phyloP scores from a whole-genome alignment of 2,888 invertebrate genomes.

The Sicus ferrugineus region DNA sequence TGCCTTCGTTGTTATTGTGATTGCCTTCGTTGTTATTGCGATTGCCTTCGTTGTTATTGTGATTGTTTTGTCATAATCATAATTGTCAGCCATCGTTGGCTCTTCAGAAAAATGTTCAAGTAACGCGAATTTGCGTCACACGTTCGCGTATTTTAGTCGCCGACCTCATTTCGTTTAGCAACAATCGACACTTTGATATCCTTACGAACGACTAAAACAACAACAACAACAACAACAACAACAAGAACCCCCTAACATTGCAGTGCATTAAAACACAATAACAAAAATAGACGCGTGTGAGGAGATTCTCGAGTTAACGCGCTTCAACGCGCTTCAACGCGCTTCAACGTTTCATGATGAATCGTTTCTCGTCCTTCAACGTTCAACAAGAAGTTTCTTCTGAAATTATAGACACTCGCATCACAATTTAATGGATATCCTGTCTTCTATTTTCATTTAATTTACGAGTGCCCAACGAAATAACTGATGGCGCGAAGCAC shows the following conservation, averaged over 20 bases:
- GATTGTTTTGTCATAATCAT: background rate
- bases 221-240: background rate
- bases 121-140: background rate
- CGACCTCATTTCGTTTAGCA: constrained; percentile 15
- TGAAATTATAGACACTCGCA: too few relatives aligned
- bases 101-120: background rate
- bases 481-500: too few relatives aligned
- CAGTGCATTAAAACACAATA: background rate
- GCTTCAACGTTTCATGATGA: too few relatives aligned
- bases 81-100: background rate
- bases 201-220: background rate
- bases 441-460: too few relatives aligned
- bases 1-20: background rate
- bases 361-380: too few relatives aligned
- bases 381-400: too few relatives aligned
- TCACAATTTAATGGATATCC: too few relatives aligned
- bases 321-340: too few relatives aligned
- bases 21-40: background rate
- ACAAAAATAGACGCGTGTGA: too few relatives aligned
- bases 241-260: too few relatives aligned
- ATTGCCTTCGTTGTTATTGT: background rate
- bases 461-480: too few relatives aligned
- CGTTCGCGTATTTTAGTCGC: background rate
- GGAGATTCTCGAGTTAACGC: too few relatives aligned
- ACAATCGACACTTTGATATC: background rate